These are phyloP conservation scores for Camponotus pennsylvanicus DNA, from an alignment of 1,140 invertebrate genomes.

Conservation along the genomic window DNA sequence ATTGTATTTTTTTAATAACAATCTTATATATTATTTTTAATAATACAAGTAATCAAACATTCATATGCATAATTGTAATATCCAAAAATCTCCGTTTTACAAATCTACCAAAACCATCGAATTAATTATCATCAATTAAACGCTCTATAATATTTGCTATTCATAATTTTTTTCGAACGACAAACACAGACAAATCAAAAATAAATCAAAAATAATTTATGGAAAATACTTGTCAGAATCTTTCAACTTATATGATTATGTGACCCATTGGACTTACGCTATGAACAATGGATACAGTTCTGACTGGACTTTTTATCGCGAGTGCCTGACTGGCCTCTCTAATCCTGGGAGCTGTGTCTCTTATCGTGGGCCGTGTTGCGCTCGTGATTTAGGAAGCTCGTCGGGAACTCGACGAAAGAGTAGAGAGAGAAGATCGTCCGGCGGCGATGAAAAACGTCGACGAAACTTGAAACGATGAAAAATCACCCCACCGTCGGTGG, in stretches of 20 bases:
- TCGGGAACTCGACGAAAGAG: slow-evolving; percentile 28
- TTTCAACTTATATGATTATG: background rate
- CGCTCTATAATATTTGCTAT: background rate
- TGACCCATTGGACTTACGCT: background rate
- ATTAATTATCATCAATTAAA: background rate
- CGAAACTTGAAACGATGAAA: slow-evolving; percentile 61
- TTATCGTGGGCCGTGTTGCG: slow-evolving; percentile 30
- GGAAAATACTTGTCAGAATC: background rate
- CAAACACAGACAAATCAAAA: background rate
- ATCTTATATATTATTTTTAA: no score
- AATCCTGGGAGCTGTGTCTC: slow-evolving; percentile 37
- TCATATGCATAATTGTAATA: no score
- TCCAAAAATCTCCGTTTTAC: no score
- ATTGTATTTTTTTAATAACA: no score
- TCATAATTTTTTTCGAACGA: background rate
- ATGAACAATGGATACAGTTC: slow-evolving; percentile 15
- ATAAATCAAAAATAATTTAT: background rate
- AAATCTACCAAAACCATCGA: background rate
- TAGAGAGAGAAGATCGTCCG: slow-evolving; percentile 47
- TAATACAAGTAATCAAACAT: no score
- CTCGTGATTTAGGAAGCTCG: slow-evolving; percentile 56
- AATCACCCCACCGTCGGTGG: slow-evolving; percentile 20
- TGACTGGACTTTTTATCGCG: slow-evolving; percentile 32
- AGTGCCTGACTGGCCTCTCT: slow-evolving; percentile 28
- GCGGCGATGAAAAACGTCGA: slow-evolving; percentile 54